Percentiles rank a stretch among this genome's conserved stretches.
Conservation (phyloP, 92 coral and sea anemone species). For the Blastomussa wellsi region DNA sequence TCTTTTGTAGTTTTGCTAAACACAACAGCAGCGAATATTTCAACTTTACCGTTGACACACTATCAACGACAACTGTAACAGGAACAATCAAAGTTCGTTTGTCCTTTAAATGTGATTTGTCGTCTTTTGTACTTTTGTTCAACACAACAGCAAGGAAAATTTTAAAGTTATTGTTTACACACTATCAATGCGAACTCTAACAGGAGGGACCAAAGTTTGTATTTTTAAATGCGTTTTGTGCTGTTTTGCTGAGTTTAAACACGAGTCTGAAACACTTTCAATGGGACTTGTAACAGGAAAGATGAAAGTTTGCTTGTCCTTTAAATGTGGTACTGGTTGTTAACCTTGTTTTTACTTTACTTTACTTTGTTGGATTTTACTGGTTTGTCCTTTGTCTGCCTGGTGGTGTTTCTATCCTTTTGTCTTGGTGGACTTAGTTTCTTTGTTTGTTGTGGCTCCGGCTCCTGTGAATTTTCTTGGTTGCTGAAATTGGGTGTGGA, state of each 20-base stretch:
- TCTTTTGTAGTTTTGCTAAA: constrained; percentile 19
- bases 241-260: constrained; percentile 10
- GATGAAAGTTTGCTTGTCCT: constrained; percentile 37
- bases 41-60: constrained; percentile 22
- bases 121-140: neutral
- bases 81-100: constrained; percentile 40
- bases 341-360: constrained; percentile 43
- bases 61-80: constrained; percentile 43
- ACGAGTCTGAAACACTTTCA: constrained; percentile 29
- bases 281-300: constrained; percentile 43
- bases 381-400: constrained; percentile 30
- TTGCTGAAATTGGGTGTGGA: constrained; percentile 40
- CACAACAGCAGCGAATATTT: constrained; percentile 24
- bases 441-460: constrained; percentile 11
- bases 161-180: too few species aligned
- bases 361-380: constrained; percentile 38
- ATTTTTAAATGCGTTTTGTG: constrained; percentile 18
- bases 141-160: constrained; percentile 29
- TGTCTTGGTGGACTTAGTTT: constrained; percentile 42
- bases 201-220: constrained; percentile 42
- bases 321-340: constrained; percentile 38
- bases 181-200: constrained; percentile 41
- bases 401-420: constrained; percentile 41
- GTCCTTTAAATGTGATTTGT: constrained; percentile 21
- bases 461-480: constrained; percentile 39